Evolutionary conservation across 2,797 vertebrate genomes (phyloP), one percentile per base, ranked within the genome.

Genomic region (Austrolebias charrua): DNA sequence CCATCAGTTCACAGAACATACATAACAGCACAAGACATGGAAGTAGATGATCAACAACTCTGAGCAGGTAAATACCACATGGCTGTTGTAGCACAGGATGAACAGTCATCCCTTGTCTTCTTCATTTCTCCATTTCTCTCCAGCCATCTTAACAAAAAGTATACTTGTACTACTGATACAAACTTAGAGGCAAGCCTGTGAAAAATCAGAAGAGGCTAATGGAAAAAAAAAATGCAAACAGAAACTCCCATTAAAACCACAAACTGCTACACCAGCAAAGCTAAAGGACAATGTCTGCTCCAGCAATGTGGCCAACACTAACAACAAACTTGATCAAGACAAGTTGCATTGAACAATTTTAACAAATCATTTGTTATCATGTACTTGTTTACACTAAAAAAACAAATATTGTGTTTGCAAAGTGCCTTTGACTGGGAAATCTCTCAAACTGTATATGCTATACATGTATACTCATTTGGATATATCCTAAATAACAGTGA

Each of bases 181-280:
- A 70, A 66, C 51, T 66, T 67, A 35, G 65, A 71, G 51, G 55
- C 46, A 57, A 66, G 71, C 38, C 51, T 42, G 24, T 46, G 48
- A 55, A n/a, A 20, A 10, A 29, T 63, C 20, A 62, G 40, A n/a
- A n/a, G 55, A 75, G 60, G 50, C 46, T 61, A 69, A 76, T 64
- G 58, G n/a, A n/a, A n/a, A n/a, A n/a, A 79, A 40, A 83, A 76
- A 79, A 79, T 75, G 61, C 56, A 65, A 67, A 58, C 53, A 71
- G 64, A 79, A 48, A 71, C 49, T 56, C 73, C 58, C 71, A 79
- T 79, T 64, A 8, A 35, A 35, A 35, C 33, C 33, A 35, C 33
- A 40, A 11, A 40, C 0, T 12, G 38, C 5, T 33, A 33, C 51
- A 38, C 35, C 5, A 40, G 40, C 14, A 13, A 24, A 49, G 10